Percentiles rank a stretch among this genome's conserved stretches.
These are phyloP conservation scores for Dicycla oo DNA, from an alignment of 2,888 invertebrate species.

Conservation along the genomic window DNA sequence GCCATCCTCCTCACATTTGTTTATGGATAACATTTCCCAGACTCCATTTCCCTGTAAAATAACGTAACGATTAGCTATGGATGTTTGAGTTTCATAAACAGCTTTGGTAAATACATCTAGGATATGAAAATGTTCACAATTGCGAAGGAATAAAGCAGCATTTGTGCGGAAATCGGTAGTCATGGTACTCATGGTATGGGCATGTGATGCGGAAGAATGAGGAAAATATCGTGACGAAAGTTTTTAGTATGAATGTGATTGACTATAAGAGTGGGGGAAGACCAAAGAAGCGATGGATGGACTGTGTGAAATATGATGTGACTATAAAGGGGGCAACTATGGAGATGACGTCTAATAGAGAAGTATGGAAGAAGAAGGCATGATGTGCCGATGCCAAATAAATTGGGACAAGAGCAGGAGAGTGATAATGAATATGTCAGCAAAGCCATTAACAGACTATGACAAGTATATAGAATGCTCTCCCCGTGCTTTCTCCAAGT, in stretches of 20 bases:
- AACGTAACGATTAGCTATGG: background rate
- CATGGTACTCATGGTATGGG: too few relatives aligned
- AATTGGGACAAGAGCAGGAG: too few relatives aligned
- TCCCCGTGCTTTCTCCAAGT: background rate
- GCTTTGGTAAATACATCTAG: background rate
- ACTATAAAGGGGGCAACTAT: too few relatives aligned
- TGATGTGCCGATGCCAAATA: too few relatives aligned
- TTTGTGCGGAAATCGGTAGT: too few relatives aligned
- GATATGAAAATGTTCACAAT: background rate
- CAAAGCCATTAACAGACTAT: background rate
- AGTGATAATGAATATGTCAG: background rate
- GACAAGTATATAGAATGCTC: background rate
- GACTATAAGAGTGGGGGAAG: background rate
- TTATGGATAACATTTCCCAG: constrained; percentile 31
- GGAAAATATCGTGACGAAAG: background rate
- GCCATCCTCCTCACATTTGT: constrained; percentile 46
- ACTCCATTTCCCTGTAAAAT: constrained; percentile 33
- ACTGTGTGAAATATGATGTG: background rate
- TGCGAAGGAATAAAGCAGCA: background rate
- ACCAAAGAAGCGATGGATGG: background rate
- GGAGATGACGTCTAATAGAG: too few relatives aligned
- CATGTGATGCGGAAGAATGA: too few relatives aligned
- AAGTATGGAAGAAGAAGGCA: too few relatives aligned
- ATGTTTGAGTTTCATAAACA: background rate
- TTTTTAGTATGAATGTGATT: background rate